Percentiles rank a stretch among this genome's conserved stretches.
Evolutionary conservation across 2,888 invertebrate species (phyloP).

Genomic region (Megamerina dolium): DNA sequence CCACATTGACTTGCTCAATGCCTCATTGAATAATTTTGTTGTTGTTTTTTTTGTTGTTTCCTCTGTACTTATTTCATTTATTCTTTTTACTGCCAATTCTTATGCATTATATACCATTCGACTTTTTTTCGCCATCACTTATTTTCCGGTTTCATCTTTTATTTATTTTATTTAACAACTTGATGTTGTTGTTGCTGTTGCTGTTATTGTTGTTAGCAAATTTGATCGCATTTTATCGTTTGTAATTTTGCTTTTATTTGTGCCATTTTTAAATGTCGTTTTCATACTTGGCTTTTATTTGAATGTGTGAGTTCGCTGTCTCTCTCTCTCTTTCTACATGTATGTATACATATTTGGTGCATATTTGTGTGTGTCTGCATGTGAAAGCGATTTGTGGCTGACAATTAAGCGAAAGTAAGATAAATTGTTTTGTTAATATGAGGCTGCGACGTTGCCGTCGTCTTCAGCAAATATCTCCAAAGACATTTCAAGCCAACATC

Average conservation of each 20-base stretch:
- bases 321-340: background rate
- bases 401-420: conserved; percentile 42
- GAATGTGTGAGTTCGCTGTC: no score
- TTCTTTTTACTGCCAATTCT: no score
- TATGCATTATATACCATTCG: no score
- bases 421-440: conserved; percentile 27
- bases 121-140: no score
- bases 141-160: no score
- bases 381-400: conserved; percentile 29
- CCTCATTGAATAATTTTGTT: no score
- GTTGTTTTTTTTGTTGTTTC: no score
- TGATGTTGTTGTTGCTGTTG: no score
- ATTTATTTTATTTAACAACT: no score
- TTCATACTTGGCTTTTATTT: background rate
- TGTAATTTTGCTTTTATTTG: background rate
- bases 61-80: no score
- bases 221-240: background rate
- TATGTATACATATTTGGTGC: background rate
- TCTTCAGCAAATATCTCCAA: background rate
- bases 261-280: background rate
- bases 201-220: no score
- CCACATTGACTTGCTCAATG: no score
- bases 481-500: background rate
- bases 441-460: background rate
- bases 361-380: background rate